Base-by-base conservation (phyloP, 1,140 invertebrate species). In the Bombus confusus region DNA sequence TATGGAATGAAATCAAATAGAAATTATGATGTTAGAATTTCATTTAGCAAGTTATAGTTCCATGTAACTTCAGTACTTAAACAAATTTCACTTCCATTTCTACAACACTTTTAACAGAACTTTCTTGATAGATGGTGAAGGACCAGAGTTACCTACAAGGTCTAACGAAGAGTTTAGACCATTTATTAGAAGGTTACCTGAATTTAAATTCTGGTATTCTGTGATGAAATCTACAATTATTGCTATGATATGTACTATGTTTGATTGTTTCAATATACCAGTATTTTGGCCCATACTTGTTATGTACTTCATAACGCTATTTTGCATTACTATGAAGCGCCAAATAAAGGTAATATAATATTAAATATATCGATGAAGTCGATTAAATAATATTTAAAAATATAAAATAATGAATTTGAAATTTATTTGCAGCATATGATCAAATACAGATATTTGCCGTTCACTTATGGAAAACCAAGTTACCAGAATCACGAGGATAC, bases 201-300 rank as follows among this genome's bases (percentile, higher is more conserved):
- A 99, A 96, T 99, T 99, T 94, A 99, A 99, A 96, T 99, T 99
- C 95, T 99, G 99, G 99, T 97, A 99, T 92, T 99, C 98, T 90
- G 98, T 99, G 73, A 97, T 98, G 64, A 99, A 99, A 94, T 99
- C 99, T 74, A 99, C 99, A n/a, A 77, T 98, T 3, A 96, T 99
- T 90, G 98, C 97, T 47, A 96, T 99, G 91, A 96, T 97, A 87
- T 99, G 98, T 95, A 99, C 99, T 77, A 98, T 99, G 94, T 99
- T 99, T 95, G 98, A 99, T 93, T 98, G 98, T 89, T 99, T 99
- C 94, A 99, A 99, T 96, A 98, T 99, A 94, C 99, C 99, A 93
- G 99, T 99, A 91, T 99, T 99, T 95, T 99, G 99, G 99, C 99
- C 99, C 72, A 99, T 99, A 90, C 96, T 99, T 92, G 98, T 99